Evolutionary conservation across 2,888 invertebrate species (phyloP).

Genomic region (Eupeodes luniger): DNA sequence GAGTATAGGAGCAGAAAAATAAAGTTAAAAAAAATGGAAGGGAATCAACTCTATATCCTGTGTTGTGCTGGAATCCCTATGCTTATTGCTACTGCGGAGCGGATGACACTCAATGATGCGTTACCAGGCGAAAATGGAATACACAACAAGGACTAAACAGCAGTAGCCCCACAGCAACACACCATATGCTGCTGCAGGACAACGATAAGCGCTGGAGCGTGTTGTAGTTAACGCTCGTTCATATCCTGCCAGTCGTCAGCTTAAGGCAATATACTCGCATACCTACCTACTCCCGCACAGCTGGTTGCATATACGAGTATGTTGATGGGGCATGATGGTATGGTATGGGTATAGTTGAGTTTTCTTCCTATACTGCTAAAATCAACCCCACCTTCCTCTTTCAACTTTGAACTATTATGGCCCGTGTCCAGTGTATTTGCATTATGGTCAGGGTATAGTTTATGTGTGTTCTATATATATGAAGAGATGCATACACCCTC

Average conservation of each 20-base stretch:
- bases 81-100: constrained; percentile 44
- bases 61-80: constrained; percentile 25
- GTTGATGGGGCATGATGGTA: neutral
- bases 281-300: constrained; percentile 29
- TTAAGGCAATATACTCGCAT: constrained; percentile 56
- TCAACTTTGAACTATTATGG: neutral
- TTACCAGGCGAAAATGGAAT: constrained; percentile 65
- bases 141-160: constrained; percentile 45
- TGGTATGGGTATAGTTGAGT: neutral
- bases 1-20: neutral
- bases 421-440: constrained; percentile 65
- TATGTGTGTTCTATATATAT: constrained; percentile 6
- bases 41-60: neutral
- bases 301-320: neutral
- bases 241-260: constrained; percentile 69
- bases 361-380: neutral
- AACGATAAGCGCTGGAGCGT: constrained; percentile 72
- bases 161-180: constrained; percentile 29
- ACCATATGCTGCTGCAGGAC: constrained; percentile 64
- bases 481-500: constrained; percentile 28
- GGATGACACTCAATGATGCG: constrained; percentile 72
- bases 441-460: constrained; percentile 47
- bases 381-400: neutral
- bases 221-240: constrained; percentile 73
- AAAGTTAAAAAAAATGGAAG: neutral